These are phyloP conservation scores for Dinomys branickii DNA, from an alignment of 2,113 vertebrate genomes.

Conservation along the genomic window DNA sequence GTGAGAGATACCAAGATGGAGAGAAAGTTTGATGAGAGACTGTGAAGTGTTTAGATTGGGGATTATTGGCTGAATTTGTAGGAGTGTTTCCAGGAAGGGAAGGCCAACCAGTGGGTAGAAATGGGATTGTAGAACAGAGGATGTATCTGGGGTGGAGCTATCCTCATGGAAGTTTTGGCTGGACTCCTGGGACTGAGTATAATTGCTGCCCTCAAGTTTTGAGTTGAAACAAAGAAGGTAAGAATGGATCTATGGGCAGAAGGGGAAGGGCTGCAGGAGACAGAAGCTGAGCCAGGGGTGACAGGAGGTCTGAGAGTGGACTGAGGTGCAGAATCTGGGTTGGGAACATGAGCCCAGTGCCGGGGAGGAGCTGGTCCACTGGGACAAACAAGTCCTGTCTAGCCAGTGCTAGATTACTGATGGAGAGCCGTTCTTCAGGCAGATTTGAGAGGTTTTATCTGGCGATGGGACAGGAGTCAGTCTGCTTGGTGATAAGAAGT, in stretches of 20 bases:
- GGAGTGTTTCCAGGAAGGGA: background rate
- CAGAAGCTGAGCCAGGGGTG: background rate
- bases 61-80: background rate
- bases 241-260: background rate
- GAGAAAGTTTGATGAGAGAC: background rate
- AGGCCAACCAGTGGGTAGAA: background rate
- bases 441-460: background rate
- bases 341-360: background rate
- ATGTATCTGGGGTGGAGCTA: constrained; percentile 68
- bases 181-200: background rate
- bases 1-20: background rate
- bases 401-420: background rate
- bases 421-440: background rate
- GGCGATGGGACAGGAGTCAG: background rate
- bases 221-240: background rate
- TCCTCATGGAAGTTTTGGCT: background rate
- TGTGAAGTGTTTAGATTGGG: background rate
- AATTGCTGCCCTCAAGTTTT: background rate
- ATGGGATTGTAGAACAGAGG: constrained; percentile 57
- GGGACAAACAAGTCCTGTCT: background rate
- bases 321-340: background rate
- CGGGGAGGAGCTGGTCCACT: background rate
- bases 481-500: background rate
- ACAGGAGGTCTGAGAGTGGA: background rate
- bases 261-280: background rate